A percentile compares a stretch with the other conserved stretches of the same genome.
Evolutionary conservation across 2,113 vertebrate genomes (phyloP).

Genomic region (Aphyosemion australe): DNA sequence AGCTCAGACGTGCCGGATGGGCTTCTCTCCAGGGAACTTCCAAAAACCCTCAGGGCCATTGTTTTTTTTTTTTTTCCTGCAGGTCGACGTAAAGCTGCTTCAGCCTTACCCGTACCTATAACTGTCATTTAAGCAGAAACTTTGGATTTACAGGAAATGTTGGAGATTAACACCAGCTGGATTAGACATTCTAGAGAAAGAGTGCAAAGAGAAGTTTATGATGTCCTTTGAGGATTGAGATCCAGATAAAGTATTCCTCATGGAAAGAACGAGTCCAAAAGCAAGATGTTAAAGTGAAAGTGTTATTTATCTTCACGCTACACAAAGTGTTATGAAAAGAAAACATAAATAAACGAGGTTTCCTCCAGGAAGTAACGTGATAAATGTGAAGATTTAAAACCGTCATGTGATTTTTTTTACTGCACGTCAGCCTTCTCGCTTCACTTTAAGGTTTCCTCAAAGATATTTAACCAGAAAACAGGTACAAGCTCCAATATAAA

Average conservation of each 20-base stretch:
- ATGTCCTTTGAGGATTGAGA: neutral
- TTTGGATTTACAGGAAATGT: neutral
- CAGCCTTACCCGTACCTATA: conserved; percentile 19
- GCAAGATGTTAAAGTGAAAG: neutral
- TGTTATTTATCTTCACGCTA: neutral
- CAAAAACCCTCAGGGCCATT: conserved; percentile 9
- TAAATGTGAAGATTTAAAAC: neutral
- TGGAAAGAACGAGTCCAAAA: neutral
- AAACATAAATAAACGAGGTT: neutral
- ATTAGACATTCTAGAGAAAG: neutral
- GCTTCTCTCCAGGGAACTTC: conserved; percentile 1
- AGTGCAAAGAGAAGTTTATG: neutral
- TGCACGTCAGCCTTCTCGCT: no score
- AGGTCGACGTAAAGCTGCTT: conserved; percentile 2
- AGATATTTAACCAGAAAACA: no score
- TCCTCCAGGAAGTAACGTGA: no score
- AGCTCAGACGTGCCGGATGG: conserved; percentile 12
- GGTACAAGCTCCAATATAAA: no score
- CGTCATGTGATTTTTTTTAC: neutral
- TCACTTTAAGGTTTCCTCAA: no score
- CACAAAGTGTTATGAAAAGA: neutral
- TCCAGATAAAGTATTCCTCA: neutral
- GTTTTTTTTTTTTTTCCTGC: conserved; percentile 39
- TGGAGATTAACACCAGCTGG: neutral
- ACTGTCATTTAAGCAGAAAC: neutral